Percentiles rank a stretch among this genome's conserved stretches.
phyloP scores from a whole-genome alignment of 2,888 invertebrate genomes.

The Callimorpha dominula region DNA sequence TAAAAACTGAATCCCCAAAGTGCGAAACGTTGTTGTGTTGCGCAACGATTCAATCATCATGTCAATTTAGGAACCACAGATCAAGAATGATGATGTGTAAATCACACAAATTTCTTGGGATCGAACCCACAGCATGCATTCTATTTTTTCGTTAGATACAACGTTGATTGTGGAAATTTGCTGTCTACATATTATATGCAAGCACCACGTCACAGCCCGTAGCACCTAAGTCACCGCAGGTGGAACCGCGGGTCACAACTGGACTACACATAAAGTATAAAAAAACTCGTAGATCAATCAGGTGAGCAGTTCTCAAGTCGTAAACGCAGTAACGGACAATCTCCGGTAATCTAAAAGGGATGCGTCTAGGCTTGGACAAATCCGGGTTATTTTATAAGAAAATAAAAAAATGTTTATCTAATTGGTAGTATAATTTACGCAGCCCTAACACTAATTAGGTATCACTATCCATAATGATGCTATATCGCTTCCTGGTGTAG shows the following conservation, averaged over 20 bases:
- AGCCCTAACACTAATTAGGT: constrained; percentile 54
- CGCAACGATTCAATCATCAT: no score
- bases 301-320: not conserved
- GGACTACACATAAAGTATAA: not conserved
- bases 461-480: constrained; percentile 45
- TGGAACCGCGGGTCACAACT: not conserved
- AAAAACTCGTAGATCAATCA: not conserved
- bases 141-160: no score
- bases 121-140: no score
- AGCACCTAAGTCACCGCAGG: not conserved
- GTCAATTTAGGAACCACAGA: no score
- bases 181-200: no score
- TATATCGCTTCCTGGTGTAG: constrained; percentile 68
- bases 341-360: not conserved
- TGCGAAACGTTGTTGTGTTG: no score
- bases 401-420: not conserved
- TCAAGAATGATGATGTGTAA: no score
- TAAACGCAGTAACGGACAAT: not conserved
- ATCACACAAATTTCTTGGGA: no score
- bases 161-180: no score
- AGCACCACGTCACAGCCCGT: no score
- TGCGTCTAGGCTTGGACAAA: not conserved
- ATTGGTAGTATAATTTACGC: constrained; percentile 11
- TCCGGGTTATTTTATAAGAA: not conserved
- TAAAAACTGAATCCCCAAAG: no score